Percentiles rank a stretch among this genome's conserved stretches.
Conservation (phyloP, 2,888 invertebrate species). For the Oscheius sp. region DNA sequence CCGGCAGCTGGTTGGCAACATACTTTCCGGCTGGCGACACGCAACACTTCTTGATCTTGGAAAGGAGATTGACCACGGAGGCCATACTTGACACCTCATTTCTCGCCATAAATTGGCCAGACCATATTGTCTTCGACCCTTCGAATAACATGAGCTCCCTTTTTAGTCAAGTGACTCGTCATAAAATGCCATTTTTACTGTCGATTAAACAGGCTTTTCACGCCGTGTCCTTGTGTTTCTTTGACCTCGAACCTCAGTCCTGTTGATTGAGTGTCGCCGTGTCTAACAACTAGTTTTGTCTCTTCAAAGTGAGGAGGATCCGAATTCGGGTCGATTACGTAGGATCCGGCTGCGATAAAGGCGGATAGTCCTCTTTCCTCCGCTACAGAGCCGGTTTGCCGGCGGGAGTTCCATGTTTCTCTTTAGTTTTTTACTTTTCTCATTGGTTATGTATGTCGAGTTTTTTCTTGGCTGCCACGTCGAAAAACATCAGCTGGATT, state of each 20-base stretch:
- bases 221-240: neutral
- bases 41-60: too few relatives aligned
- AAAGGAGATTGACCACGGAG: neutral
- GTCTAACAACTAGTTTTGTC: constrained; percentile 6
- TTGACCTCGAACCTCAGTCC: neutral
- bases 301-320: constrained; percentile 12
- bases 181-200: too few relatives aligned
- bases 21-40: neutral
- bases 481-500: neutral
- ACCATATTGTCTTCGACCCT: too few relatives aligned
- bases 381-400: constrained; percentile 3
- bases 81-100: neutral
- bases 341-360: constrained; percentile 18
- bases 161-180: too few relatives aligned
- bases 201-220: neutral
- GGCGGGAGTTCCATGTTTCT: too few relatives aligned
- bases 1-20: constrained; percentile 25
- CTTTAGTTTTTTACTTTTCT: neutral
- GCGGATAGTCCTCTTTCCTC: neutral
- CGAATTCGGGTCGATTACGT: constrained; percentile 31
- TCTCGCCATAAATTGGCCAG: too few relatives aligned
- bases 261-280: constrained; percentile 7
- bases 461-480: neutral
- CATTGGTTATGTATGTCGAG: constrained; percentile 1
- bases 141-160: too few relatives aligned